A percentile compares a stretch with the other conserved stretches of the same genome.
Evolutionary conservation across 2,797 vertebrate genomes (phyloP).

Genomic region (Peromyscus aztecus): DNA sequence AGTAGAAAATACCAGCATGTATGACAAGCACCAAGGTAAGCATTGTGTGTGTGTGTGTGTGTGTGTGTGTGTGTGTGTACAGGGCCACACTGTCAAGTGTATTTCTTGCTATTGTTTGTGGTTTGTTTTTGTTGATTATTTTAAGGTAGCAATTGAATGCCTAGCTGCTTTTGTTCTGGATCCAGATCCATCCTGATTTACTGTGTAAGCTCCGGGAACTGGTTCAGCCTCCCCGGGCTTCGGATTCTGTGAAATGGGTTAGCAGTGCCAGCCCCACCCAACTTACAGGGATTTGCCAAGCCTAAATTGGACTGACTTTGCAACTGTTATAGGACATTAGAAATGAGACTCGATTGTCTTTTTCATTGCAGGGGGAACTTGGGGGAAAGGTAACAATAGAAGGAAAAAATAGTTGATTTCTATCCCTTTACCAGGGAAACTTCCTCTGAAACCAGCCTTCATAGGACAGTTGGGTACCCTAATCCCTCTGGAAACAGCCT

Average conservation of each 20-base stretch:
- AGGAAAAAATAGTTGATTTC: neutral
- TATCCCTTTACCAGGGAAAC: neutral
- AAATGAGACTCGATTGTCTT: neutral
- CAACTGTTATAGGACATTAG: neutral
- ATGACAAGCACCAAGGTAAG: constrained; percentile 13
- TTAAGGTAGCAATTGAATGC: neutral
- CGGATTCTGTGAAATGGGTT: neutral
- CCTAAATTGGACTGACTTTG: neutral
- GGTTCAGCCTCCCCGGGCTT: neutral
- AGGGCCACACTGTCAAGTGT: neutral
- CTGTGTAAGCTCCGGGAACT: neutral
- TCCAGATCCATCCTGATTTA: neutral
- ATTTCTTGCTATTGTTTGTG: neutral
- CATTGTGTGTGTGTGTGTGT: neutral
- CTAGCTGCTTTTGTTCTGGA: neutral
- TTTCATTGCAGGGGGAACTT: neutral
- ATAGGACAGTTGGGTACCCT: neutral
- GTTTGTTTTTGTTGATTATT: neutral
- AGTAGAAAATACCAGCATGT: neutral
- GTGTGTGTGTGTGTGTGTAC: neutral
- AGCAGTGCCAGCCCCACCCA: neutral
- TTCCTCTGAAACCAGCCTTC: neutral
- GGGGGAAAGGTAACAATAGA: neutral
- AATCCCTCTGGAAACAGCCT: neutral
- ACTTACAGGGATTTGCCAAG: neutral